phyloP scores from a whole-genome alignment of 2,113 vertebrate species.

The Acrocephalus kingi region DNA sequence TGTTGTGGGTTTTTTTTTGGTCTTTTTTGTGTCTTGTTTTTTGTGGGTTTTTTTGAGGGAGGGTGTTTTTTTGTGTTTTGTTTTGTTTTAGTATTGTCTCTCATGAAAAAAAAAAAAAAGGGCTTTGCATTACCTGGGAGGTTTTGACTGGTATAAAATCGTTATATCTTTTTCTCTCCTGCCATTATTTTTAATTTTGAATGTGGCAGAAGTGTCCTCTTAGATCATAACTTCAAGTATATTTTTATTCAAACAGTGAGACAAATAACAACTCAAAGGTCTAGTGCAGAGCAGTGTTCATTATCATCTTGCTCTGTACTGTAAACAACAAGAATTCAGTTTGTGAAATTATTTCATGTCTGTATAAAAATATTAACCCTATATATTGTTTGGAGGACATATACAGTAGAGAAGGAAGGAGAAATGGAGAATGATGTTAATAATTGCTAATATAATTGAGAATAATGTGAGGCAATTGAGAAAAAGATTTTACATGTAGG shows the following conservation, averaged over 20 bases:
- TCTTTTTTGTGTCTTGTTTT: not conserved
- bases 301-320: slow-evolving; percentile 27
- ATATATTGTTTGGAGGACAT: not conserved
- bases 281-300: not conserved
- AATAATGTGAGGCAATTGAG: not conserved
- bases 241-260: slow-evolving; percentile 39
- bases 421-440: not conserved
- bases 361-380: not conserved
- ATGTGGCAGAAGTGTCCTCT: not conserved
- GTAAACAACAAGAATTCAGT: slow-evolving; percentile 19
- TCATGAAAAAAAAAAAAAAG: not conserved
- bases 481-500: not conserved
- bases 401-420: not conserved
- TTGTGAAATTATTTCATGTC: slow-evolving; percentile 6
- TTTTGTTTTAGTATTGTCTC: not conserved
- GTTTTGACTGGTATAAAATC: not conserved
- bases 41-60: too few species aligned
- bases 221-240: slow-evolving; percentile 22
- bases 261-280: slow-evolving; percentile 35
- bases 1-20: not conserved
- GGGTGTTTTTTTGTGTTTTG: too few species aligned
- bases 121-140: not conserved
- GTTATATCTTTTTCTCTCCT: not conserved
- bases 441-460: not conserved
- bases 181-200: slow-evolving; percentile 25